phyloP scores from a whole-genome alignment of 1,140 invertebrate genomes.

The Chymomyza costata region DNA sequence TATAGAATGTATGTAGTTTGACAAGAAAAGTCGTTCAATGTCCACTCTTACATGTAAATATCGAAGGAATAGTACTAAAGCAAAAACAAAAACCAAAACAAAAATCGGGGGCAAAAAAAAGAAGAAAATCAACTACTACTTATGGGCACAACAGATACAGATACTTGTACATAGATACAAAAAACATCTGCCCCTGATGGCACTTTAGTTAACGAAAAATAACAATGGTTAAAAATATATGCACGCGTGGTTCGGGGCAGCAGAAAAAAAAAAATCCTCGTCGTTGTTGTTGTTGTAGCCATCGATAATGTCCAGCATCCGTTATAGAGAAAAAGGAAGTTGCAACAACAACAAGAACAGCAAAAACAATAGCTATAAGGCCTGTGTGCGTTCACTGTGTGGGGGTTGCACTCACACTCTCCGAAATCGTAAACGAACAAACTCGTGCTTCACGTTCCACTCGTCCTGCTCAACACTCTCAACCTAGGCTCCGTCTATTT shows the following conservation, averaged over 20 bases:
- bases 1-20: too few relatives aligned
- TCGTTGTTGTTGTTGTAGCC: constrained; percentile 11
- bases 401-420: constrained; percentile 9
- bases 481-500: too few relatives aligned
- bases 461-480: constrained; percentile 55
- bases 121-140: constrained; percentile 17
- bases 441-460: constrained; percentile 50
- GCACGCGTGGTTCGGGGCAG: constrained; percentile 46
- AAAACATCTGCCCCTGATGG: constrained; percentile 73
- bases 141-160: constrained; percentile 5
- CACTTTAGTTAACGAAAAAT: constrained; percentile 72
- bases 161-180: constrained; percentile 48
- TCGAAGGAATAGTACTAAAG: too few relatives aligned
- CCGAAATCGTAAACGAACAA: constrained; percentile 25
- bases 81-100: too few relatives aligned
- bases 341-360: constrained; percentile 15
- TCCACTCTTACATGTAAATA: constrained; percentile 39
- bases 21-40: too few relatives aligned
- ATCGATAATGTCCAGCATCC: constrained; percentile 67
- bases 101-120: constrained; percentile 6
- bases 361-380: too few relatives aligned
- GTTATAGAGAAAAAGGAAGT: constrained; percentile 40
- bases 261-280: constrained; percentile 18
- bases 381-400: constrained; percentile 4
- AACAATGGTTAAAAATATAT: constrained; percentile 43